These are phyloP conservation scores for Brevipalpus yothersi DNA, from an alignment of 1,140 invertebrate genomes.

Conservation along the genomic window DNA sequence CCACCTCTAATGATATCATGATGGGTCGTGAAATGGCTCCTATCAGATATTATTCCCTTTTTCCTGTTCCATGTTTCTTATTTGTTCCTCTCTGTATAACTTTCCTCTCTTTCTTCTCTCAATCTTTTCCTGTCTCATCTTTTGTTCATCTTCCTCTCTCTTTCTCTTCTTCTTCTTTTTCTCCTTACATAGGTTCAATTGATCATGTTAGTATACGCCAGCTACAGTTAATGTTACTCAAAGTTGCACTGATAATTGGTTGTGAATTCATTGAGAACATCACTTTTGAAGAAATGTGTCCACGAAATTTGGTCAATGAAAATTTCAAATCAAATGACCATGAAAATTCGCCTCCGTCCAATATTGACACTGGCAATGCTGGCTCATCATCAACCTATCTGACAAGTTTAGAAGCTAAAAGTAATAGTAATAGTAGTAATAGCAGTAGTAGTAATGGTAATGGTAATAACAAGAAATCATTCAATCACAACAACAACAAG, in stretches of 20 bases:
- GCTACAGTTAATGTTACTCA: slow-evolving; percentile 24
- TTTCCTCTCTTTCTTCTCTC: slow-evolving; percentile 17
- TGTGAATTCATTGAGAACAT: slow-evolving; percentile 87
- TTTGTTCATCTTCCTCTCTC: background rate
- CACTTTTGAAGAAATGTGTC: slow-evolving; percentile 41
- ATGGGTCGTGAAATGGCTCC: too few species aligned
- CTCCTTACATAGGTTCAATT: slow-evolving; percentile 1
- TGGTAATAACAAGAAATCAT: background rate
- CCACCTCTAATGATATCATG: too few species aligned
- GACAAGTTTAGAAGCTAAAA: background rate
- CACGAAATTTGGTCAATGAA: background rate
- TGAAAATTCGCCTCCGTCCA: background rate
- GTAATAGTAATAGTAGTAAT: background rate
- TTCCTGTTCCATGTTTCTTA: too few species aligned
- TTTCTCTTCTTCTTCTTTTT: background rate
- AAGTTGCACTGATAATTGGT: slow-evolving; percentile 81
- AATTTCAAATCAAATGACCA: background rate
- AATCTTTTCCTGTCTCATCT: background rate
- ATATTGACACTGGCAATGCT: background rate
- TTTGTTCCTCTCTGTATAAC: too few species aligned
- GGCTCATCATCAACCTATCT: background rate
- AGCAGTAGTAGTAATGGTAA: too few species aligned
- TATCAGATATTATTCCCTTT: background rate
- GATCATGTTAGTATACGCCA: slow-evolving; percentile 14
- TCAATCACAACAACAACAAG: background rate